Percentiles rank a stretch among this genome's conserved stretches.
Conservation (phyloP, 2,888 invertebrate species). For the Mystacides longicornis region DNA sequence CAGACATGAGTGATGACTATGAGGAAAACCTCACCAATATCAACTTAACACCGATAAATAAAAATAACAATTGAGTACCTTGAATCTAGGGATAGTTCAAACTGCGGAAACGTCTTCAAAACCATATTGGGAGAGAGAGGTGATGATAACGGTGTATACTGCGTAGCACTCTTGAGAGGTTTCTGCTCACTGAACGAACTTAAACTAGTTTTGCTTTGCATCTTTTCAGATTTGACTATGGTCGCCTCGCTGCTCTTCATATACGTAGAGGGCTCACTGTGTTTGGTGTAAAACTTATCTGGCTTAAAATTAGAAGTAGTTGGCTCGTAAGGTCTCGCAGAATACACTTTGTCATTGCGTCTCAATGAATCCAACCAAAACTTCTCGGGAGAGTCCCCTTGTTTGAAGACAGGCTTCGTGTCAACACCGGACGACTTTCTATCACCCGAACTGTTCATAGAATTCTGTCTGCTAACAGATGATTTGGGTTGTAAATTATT, state of each 20-base stretch:
- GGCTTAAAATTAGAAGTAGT: constrained; percentile 8
- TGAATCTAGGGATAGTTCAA: constrained; percentile 51
- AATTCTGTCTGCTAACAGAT: constrained; percentile 18
- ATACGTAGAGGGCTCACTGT: constrained; percentile 24
- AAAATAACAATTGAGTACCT: no score
- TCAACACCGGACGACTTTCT: constrained; percentile 22
- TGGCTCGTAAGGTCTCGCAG: constrained; percentile 28
- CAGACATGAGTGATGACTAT: no score
- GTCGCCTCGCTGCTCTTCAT: constrained; percentile 25
- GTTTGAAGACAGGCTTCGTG: constrained; percentile 26
- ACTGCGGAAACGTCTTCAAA: constrained; percentile 42
- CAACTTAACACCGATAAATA: no score
- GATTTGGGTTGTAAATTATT: constrained; percentile 4
- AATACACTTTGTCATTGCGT: constrained; percentile 43
- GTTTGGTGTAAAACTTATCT: constrained; percentile 25
- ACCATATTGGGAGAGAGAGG: constrained; percentile 37
- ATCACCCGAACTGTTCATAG: constrained; percentile 16
- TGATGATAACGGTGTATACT: constrained; percentile 49
- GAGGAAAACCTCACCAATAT: no score
- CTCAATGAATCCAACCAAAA: constrained; percentile 51
- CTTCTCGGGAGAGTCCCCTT: constrained; percentile 36
- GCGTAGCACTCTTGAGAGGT: constrained; percentile 46
- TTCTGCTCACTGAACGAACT: constrained; percentile 29
- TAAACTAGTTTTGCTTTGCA: constrained; percentile 23
- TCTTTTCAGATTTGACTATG: constrained; percentile 25